Base-by-base conservation (phyloP, 2,888 invertebrate genomes). In the Tenthredo amoena region DNA sequence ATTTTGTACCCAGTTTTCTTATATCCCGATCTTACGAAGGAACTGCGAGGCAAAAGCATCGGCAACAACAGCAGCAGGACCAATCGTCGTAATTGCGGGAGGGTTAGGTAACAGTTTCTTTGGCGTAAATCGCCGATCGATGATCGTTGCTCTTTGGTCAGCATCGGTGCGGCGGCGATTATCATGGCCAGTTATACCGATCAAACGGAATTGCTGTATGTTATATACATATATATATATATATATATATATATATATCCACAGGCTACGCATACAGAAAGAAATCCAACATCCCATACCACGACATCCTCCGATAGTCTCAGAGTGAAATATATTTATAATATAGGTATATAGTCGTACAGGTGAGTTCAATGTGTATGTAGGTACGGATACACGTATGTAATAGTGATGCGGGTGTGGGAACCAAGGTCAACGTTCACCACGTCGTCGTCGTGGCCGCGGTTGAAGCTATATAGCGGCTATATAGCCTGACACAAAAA, bases 351-450 rank as follows among this genome's bases (percentile, higher is more conserved):
- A 74, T 21, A 62, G 12, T 26, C 4, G 10, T 12, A 43, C 34
- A 68, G 68, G 68, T 68, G 34, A 40, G 10, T 40, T 21, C 10
- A 40, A 0, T 37, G 40, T 10, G n/a, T 37, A 12, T 72, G 40
- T 37, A n/a, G 6, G n/a, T n/a, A 40, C 18, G n/a, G 40, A 21
- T 37, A n/a, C 7, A 7, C 40, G 9, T 43, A 12, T 21, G 4
- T 7, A 1, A 74, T 9, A 72, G 72, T 31, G 21, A 21, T 21
- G 62, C 34, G 79, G 79, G 58, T 81, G 81, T 81, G 62, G 62
- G 81, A 81, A 81, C 58, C 81, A 81, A 81, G 81, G 81, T 81
- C 62, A 81, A 81, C 81, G 81, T 81, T 81, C 37, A 81, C 58
- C 34, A 10, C 37, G 62, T n/a, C 62, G 62, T 43, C 12, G 47